phyloP scores from a whole-genome alignment of 2,113 vertebrate species.

The Caloenas nicobarica region DNA sequence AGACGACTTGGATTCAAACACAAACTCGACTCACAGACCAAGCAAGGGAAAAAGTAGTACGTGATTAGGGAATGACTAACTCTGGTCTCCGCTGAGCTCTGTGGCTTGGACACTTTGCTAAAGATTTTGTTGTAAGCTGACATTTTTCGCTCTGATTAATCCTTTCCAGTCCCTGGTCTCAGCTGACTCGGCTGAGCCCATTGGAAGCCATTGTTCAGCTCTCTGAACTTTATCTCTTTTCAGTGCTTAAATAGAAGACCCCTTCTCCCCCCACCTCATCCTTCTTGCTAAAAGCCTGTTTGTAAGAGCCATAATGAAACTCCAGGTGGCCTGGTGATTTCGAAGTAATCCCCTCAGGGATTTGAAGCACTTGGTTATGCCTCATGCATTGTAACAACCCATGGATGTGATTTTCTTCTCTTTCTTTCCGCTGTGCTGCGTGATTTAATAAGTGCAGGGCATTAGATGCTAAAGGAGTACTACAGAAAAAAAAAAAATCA shows the following conservation, averaged over 20 bases:
- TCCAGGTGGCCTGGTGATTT: slow-evolving; percentile 67
- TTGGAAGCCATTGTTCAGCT: slow-evolving; percentile 30
- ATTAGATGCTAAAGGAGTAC: neutral
- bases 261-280: slow-evolving; percentile 58
- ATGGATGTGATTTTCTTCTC: slow-evolving; percentile 54
- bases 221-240: slow-evolving; percentile 60
- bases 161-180: slow-evolving; percentile 51
- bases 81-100: neutral
- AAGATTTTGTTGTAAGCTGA: slow-evolving; percentile 47
- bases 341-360: slow-evolving; percentile 62
- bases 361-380: slow-evolving; percentile 65
- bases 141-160: slow-evolving; percentile 70
- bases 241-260: slow-evolving; percentile 41
- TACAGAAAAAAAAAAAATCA: neutral
- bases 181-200: slow-evolving; percentile 61
- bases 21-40: neutral
- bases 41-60: slow-evolving; percentile 3
- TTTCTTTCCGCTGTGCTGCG: neutral
- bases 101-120: slow-evolving; percentile 50
- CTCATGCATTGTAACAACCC: slow-evolving; percentile 60
- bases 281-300: slow-evolving; percentile 66
- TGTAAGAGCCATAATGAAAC: slow-evolving; percentile 69
- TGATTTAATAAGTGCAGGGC: slow-evolving; percentile 55
- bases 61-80: slow-evolving; percentile 28
- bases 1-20: neutral